A percentile compares a stretch with the other conserved stretches of the same genome.
These are phyloP conservation scores for Epinotia bilunana DNA, from an alignment of 2,888 invertebrate genomes.

Conservation along the genomic window DNA sequence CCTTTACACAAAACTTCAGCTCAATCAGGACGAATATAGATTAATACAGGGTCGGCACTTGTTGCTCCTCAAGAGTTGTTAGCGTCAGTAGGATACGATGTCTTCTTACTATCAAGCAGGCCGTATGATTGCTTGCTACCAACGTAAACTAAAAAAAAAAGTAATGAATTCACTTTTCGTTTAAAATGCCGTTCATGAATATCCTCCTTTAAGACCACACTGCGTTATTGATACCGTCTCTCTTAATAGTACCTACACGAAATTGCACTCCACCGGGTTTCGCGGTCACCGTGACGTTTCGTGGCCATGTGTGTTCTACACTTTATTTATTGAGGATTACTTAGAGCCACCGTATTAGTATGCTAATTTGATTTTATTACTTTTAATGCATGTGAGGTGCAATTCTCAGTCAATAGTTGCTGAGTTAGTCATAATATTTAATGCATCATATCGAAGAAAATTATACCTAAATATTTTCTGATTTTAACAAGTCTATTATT, in stretches of 20 bases:
- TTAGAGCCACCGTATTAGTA: constrained; percentile 39
- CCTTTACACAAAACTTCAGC: too few relatives aligned
- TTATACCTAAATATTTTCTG: not conserved
- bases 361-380: constrained; percentile 42
- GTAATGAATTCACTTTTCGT: not conserved
- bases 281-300: constrained; percentile 40
- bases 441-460: not conserved
- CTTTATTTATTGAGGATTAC: constrained; percentile 43
- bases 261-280: constrained; percentile 51
- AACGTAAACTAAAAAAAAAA: not conserved
- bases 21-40: too few relatives aligned
- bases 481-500: not conserved
- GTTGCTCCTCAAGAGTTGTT: not conserved
- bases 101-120: not conserved
- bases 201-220: constrained; percentile 37
- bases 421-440: not conserved
- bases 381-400: constrained; percentile 28
- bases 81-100: not conserved
- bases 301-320: constrained; percentile 32
- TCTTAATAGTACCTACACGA: constrained; percentile 68
- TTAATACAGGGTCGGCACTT: not conserved
- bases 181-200: constrained; percentile 4
- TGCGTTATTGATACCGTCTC: constrained; percentile 48
- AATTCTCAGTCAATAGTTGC: constrained; percentile 22
- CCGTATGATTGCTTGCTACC: not conserved